Evolutionary conservation across 2,797 vertebrate genomes (phyloP), one percentile per base, ranked within the genome.

Genomic region (Chloroceryle amazona): DNA sequence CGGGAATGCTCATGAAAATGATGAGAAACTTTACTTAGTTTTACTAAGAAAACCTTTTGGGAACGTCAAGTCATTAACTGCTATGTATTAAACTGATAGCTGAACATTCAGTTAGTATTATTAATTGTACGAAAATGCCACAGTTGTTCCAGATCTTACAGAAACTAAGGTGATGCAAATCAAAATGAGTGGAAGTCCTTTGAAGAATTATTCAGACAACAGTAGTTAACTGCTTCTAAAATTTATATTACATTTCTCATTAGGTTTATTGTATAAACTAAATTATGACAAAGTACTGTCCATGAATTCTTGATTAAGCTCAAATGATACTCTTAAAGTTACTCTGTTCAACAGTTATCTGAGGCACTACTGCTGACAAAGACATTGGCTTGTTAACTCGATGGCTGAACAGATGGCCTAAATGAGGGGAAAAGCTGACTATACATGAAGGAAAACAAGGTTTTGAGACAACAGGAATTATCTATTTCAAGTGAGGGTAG

Each of bases 201-300:
- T 78, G 89, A 83, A 96, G 89, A 93, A 82, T 18, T 87, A 58
- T 91, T 95, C 90, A 94, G 88, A 95, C 82, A 97, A 96, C 33
- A 96, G 62, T 22, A 82, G 84, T 82, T 92, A 68, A 94, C 96
- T 96, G 91, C 67, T 95, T 97, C 83, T 91, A 95, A 94, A 52
- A 16, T 96, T 94, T 86, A 73, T 89, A 90, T 97, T 96, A 96
- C 80, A 92, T 96, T 97, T 97, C 86, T 97, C 94, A 86, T 98
- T 98, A 97, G 42, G 23, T 95, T 97, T 97, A 96, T 84, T 92
- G 86, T 67, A 91, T 84, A 97, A 97, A 96, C 97, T 94, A 96
- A 97, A 96, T 97, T 86, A 90, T 83, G 92, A 83, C 68, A 80
- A 97, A 96, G 68, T 82, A 92, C 39, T 94, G 57, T 49, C 88